These are phyloP conservation scores for Leptinotarsa tumamoca DNA, from an alignment of 2,888 invertebrate genomes.

Conservation along the genomic window DNA sequence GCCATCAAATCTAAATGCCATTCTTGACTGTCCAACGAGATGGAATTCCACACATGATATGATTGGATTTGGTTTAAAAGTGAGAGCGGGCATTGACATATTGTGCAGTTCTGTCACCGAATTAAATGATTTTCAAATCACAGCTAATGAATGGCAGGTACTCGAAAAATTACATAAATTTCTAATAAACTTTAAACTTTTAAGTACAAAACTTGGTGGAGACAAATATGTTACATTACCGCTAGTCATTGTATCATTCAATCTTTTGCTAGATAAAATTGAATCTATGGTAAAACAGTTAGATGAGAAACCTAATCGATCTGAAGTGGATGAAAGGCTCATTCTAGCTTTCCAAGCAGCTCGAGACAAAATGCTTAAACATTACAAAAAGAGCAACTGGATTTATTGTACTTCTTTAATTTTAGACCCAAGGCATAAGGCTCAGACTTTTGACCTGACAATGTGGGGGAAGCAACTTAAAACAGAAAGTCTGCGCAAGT, in stretches of 20 bases:
- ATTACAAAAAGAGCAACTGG: conserved; percentile 51
- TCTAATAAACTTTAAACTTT: conserved; percentile 37
- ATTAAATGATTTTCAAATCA: not conserved
- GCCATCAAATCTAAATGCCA: conserved; percentile 6
- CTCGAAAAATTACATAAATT: conserved; percentile 28
- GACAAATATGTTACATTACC: conserved; percentile 49
- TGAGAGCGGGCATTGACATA: not conserved
- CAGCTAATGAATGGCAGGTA: not conserved
- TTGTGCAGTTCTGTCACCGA: not conserved
- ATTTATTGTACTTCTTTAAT: conserved; percentile 49
- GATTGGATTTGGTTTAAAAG: conserved; percentile 19
- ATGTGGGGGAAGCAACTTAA: conserved; percentile 40
- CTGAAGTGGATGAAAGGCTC: conserved; percentile 17
- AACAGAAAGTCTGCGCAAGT: not conserved
- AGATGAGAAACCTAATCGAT: conserved; percentile 41
- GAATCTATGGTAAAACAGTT: conserved; percentile 24
- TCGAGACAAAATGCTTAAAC: conserved; percentile 50
- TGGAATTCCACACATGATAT: conserved; percentile 32
- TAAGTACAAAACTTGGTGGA: conserved; percentile 34
- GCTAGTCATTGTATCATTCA: conserved; percentile 42
- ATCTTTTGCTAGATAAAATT: conserved; percentile 46
- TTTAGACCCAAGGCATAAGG: conserved; percentile 51
- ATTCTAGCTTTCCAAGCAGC: conserved; percentile 43
- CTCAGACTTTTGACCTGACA: conserved; percentile 48
- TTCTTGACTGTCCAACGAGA: conserved; percentile 18